Base-by-base conservation (phyloP, 2,888 invertebrate genomes). In the Mesorhabditis belari region DNA sequence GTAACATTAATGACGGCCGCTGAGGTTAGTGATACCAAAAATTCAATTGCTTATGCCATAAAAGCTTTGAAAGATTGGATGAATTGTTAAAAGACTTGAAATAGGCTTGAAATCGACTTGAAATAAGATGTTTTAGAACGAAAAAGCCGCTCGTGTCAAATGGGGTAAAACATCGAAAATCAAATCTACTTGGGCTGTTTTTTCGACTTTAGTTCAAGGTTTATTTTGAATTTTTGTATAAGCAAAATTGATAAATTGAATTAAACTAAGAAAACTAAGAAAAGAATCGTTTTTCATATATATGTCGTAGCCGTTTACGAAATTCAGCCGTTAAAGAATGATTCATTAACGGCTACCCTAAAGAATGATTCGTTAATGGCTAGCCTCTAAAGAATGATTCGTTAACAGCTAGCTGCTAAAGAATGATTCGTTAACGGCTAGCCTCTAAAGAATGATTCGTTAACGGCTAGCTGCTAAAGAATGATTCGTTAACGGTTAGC, bases 141-240 rank as follows among this genome's bases (percentile, higher is more conserved):
- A 35, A 54, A 27, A 5, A 25, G 5, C 25, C 4, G 5, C 25
- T 9, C 29, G 17, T 3, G 5, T 23, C 19, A 3, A 23, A 63
- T 66, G 49, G 44, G 25, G 44, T 19, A 25, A 44, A 2, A 54
- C 53, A 0, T 25, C 53, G 4, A 65, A 57, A 28, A 63, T 58
- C 59, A 74, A 73, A 49, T 54, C 65, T 5, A 65, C 66, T 24
- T 74, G 74, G 74, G 65, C 66, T 3, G 70, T 71, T 9, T 73
- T 73, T 52, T 67, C 69, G 0, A 74, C 74, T 5, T 65, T 73
- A 57, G 69, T 69, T 5, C 73, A 72, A 51, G 72, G 66, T 35
- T 29, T 24, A 23, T 49, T 25, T 35, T 17, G 1, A 19, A 5
- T n/a, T 51, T 51, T 21, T 19, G 12, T 19, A 51, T 1, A 44